Percentiles rank a stretch among this genome's conserved stretches.
These are phyloP conservation scores for Kuschelorhynchus macadamiae DNA, from an alignment of 2,888 invertebrate species.

Conservation along the genomic window DNA sequence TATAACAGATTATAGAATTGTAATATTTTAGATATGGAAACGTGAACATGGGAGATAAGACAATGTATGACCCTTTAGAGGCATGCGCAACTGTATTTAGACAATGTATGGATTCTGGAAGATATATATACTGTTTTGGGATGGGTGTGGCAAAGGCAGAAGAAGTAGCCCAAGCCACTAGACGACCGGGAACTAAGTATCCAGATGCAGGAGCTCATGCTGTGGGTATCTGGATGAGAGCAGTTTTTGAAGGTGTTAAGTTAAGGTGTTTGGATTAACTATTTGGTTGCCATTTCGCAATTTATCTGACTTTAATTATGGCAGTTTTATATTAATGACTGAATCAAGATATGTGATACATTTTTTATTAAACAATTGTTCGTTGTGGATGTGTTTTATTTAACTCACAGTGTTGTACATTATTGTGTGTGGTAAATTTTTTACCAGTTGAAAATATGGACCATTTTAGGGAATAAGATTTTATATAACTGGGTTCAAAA, in stretches of 20 bases:
- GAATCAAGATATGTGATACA: too few relatives aligned
- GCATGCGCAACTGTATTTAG: conserved; percentile 58
- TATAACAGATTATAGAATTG: too few relatives aligned
- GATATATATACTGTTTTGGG: conserved; percentile 63
- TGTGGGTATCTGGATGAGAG: conserved; percentile 74
- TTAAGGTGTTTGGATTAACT: conserved; percentile 55
- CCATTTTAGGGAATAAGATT: too few relatives aligned
- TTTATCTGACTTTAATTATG: not conserved
- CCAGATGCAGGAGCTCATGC: conserved; percentile 76
- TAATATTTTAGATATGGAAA: conserved; percentile 74
- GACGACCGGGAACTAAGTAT: conserved; percentile 56
- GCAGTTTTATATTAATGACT: not conserved
- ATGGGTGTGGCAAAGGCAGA: conserved; percentile 66
- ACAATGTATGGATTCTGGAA: conserved; percentile 53
- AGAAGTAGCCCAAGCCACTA: conserved; percentile 60
- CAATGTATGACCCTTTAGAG: conserved; percentile 73
- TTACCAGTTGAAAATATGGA: not conserved
- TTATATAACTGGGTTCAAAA: too few relatives aligned
- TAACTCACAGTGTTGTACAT: not conserved
- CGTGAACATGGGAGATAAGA: conserved; percentile 75
- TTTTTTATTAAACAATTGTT: too few relatives aligned
- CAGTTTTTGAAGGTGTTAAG: conserved; percentile 69
- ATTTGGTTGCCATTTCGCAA: not conserved
- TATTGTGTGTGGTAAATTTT: too few relatives aligned
- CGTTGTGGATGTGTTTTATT: too few relatives aligned